Conservation (phyloP, 2,888 invertebrate species). For the Macrosiphum euphorbiae region DNA sequence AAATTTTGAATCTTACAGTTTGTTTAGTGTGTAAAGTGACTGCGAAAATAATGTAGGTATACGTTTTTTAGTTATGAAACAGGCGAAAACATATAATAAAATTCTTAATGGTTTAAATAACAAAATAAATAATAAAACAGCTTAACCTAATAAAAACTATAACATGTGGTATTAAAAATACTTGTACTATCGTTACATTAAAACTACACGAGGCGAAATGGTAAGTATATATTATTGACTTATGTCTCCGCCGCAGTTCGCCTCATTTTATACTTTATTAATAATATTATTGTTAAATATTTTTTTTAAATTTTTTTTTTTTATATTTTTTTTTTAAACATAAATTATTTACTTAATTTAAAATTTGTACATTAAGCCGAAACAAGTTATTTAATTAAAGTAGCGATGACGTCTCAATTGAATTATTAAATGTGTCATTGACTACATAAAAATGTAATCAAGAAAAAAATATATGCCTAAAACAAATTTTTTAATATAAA, state of each 20-base stretch:
- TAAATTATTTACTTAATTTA: constrained; percentile 60
- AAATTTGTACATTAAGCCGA: constrained; percentile 62
- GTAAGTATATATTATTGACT: constrained; percentile 49
- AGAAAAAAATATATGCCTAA: constrained; percentile 46
- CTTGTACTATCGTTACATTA: constrained; percentile 63
- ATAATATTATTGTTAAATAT: constrained; percentile 54
- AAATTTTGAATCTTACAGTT: constrained; percentile 24
- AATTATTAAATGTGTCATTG: constrained; percentile 31
- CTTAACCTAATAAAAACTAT: constrained; percentile 59
- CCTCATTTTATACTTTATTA: constrained; percentile 34
- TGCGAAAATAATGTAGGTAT: constrained; percentile 3
- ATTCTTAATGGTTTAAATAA: constrained; percentile 59
- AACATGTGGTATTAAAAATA: constrained; percentile 60
- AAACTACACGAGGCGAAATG: constrained; percentile 55
- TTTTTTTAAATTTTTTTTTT: constrained; percentile 31
- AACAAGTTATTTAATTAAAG: constrained; percentile 56
- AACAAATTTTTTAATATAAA: constrained; percentile 37
- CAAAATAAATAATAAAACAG: constrained; percentile 63
- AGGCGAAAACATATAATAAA: constrained; percentile 58
- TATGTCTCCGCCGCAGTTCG: constrained; percentile 24
- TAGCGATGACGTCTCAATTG: constrained; percentile 50
- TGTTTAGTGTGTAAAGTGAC: constrained; percentile 7
- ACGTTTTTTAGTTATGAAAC: constrained; percentile 6
- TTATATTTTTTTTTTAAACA: constrained; percentile 33
- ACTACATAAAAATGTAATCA: constrained; percentile 23